A percentile compares a stretch with the other conserved stretches of the same genome.
Conservation (phyloP, 1,140 invertebrate genomes). For the Drosophila paulistorum region DNA sequence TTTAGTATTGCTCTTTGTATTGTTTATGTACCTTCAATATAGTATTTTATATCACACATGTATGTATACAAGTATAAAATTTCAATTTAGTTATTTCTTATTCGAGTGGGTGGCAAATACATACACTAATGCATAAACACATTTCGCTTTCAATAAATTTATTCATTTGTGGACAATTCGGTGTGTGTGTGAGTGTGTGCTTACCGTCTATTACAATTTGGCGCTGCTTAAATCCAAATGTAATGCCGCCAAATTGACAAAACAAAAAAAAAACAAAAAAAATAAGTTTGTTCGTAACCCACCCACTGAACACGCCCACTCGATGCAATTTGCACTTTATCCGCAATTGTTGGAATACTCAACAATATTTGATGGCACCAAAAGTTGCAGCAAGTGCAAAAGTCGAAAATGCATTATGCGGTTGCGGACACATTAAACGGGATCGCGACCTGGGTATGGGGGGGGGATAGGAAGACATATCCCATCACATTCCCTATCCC, state of each 20-base stretch:
- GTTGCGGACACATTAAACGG: background rate
- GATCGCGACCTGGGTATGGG: background rate
- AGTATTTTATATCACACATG: constrained; percentile 48
- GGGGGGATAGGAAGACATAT: background rate
- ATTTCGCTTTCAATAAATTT: background rate
- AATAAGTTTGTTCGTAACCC: constrained; percentile 44
- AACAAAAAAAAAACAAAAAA: no score
- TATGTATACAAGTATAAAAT: constrained; percentile 22
- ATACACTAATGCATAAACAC: no score
- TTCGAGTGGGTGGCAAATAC: no score
- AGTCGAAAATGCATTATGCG: background rate
- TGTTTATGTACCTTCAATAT: background rate
- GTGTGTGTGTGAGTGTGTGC: constrained; percentile 16
- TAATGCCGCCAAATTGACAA: constrained; percentile 71
- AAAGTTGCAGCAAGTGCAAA: constrained; percentile 30
- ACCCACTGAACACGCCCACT: constrained; percentile 1
- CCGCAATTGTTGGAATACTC: constrained; percentile 14
- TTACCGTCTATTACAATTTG: constrained; percentile 75
- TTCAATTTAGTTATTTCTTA: constrained; percentile 19
- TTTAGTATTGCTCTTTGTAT: background rate
- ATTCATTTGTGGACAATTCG: background rate
- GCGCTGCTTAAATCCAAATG: constrained; percentile 70
- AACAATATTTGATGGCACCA: constrained; percentile 1
- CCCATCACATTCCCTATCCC: background rate
- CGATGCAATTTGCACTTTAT: background rate